These are phyloP conservation scores for Dromius quadrimaculatus DNA, from an alignment of 2,888 invertebrate species.

Conservation along the genomic window DNA sequence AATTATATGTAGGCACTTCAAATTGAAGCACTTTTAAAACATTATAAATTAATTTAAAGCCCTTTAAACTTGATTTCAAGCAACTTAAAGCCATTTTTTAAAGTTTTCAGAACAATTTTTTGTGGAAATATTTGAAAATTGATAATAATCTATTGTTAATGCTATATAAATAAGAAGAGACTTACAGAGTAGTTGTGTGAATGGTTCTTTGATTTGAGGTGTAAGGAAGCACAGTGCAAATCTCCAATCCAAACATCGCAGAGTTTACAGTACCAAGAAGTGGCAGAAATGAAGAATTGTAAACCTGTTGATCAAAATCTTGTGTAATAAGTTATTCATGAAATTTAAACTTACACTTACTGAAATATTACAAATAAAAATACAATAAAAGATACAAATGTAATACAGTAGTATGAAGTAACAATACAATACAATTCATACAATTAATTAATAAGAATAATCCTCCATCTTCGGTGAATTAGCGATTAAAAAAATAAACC, in stretches of 20 bases:
- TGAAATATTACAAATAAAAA: constrained; percentile 28
- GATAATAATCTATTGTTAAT: too few species aligned
- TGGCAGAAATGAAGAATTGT: constrained; percentile 88
- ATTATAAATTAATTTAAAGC: too few species aligned
- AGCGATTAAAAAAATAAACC: constrained; percentile 23
- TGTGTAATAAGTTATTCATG: constrained; percentile 15
- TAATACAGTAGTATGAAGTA: constrained; percentile 10
- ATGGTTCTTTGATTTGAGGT: constrained; percentile 84
- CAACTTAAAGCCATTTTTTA: too few species aligned
- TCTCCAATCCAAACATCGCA: constrained; percentile 91
- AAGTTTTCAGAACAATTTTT: too few species aligned
- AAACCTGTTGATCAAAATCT: constrained; percentile 62
- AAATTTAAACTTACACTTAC: constrained; percentile 16
- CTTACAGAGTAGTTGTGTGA: constrained; percentile 85
- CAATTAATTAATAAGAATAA: not conserved
- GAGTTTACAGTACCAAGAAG: constrained; percentile 91
- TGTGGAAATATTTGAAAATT: too few species aligned
- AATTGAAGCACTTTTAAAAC: too few species aligned
- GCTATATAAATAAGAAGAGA: constrained; percentile 57
- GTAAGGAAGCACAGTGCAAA: constrained; percentile 87
- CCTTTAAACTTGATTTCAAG: too few species aligned
- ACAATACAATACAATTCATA: constrained; percentile 18
- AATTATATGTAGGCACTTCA: too few species aligned
- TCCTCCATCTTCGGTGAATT: constrained; percentile 28
- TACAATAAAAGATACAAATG: constrained; percentile 43